Evolutionary conservation across 2,797 vertebrate genomes (phyloP), one percentile per base, ranked within the genome.

Genomic region (Acanthornis magna): DNA sequence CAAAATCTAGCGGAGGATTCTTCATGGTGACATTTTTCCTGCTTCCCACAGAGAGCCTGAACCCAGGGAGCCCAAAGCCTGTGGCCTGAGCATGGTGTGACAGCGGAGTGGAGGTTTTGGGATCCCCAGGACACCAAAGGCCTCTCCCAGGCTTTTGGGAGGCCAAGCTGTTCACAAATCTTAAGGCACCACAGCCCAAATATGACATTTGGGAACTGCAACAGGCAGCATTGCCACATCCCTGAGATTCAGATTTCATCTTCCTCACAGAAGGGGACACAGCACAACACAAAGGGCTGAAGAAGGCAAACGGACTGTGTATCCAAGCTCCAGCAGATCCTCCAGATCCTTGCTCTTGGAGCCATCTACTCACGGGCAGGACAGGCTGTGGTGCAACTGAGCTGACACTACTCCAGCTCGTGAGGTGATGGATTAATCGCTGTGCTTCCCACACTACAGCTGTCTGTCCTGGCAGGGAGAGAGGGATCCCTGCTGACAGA

Each of bases 31-130:
- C 8, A 2, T 30, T 66, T 54, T 54, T 29, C 29, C 32, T 61
- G 14, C 63, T 86, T 19, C 27, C 57, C 36, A 10, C 1, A 17
- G 66, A 14, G 13, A 87, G 62, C 26, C 45, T 42, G 47, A 91
- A 23, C 7, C 30, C 34, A 50, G 27, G 23, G 57, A 74, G 36
- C 25, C 36, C 73, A 40, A 21, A 53, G 38, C 27, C 43, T 1
- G 13, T 54, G 27, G 72, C 58, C 77, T 72, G 8, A 43, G 40
- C 7, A 8, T 0, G 2, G 38, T 1, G 32, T 0, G 63, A 9
- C 26, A 54, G 77, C 13, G 27, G 20, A 48, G 54, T 1, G 42
- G 36, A 58, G 27, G 9, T 1, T 18, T 5, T 20, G 45, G 50
- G 6, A 60, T 1, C 20, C 21, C 68, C 18, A 42, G 50, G 6